Base-by-base conservation (phyloP, 2,113 vertebrate species). In the Poeciliopsis turrubarensis region DNA sequence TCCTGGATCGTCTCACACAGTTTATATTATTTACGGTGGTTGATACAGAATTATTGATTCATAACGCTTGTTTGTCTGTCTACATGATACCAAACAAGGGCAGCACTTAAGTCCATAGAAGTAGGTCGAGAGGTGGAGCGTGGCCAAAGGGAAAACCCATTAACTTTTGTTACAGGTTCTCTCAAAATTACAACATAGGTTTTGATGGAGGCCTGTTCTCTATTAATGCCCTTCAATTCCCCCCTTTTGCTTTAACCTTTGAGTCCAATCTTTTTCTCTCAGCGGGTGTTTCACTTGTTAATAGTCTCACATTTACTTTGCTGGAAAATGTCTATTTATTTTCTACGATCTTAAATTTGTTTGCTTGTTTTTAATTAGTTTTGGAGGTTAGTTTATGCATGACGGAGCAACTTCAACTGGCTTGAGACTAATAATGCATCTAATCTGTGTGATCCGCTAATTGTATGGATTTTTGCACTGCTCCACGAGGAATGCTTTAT, bases 321-420 rank as follows among this genome's bases (percentile, higher is more conserved):
- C 51, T 76, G 69, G 69, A 87, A 72, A 78, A 30, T 75, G 84
- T 71, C 85, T 10, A 90, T 89, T 85, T 86, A 32, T 87, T 91
- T 86, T 75, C 73, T 72, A 34, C 78, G 81, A 44, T 84, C 90
- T 87, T 87, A 89, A 91, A 85, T 72, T 79, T 31, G 22, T 51
- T 63, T 72, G 85, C 87, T 83, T 84, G 76, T 83, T 89, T 87
- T 85, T 87, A 91, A 92, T 92, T 89, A 82, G 73, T 84, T 92
- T 86, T 78, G 31, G 80, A 74, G 82, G 76, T 82, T 83, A 70
- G 74, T 89, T 76, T 80, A 77, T 89, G 91, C 88, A 76, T 87
- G 65, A 75, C 81, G 65, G 89, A 89, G 84, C 89, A 86, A 78
- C 81, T 84, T 81, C 64, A 74, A 78, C 85, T 89, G 73, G 77